These are phyloP conservation scores for Helicoverpa assulta DNA, from an alignment of 2,888 invertebrate genomes.

Conservation along the genomic window DNA sequence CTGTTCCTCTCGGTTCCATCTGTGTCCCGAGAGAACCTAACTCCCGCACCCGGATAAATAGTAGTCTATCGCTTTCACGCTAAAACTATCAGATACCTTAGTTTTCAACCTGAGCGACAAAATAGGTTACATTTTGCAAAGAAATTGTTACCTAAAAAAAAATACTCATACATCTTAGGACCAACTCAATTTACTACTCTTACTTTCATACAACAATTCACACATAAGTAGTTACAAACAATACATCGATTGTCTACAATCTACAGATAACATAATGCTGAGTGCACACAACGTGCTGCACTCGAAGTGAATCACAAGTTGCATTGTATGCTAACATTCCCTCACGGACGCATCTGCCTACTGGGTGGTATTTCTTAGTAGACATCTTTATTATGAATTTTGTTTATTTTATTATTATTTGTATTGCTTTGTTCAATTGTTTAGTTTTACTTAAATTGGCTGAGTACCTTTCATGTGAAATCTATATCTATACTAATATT, in stretches of 20 bases:
- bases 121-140: too few relatives aligned
- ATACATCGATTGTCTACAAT: conserved; percentile 46
- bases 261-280: conserved; percentile 44
- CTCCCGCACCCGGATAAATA: too few relatives aligned
- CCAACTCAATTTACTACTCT: neutral
- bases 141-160: too few relatives aligned
- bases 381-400: conserved; percentile 31
- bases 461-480: conserved; percentile 2
- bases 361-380: conserved; percentile 41
- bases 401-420: conserved; percentile 6
- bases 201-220: neutral
- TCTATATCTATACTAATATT: too few relatives aligned
- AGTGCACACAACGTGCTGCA: conserved; percentile 34
- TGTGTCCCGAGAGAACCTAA: too few relatives aligned
- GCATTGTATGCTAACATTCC: conserved; percentile 59
- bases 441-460: neutral
- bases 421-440: conserved; percentile 46
- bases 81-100: too few relatives aligned
- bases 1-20: neutral
- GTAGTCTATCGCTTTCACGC: too few relatives aligned
- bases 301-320: conserved; percentile 39
- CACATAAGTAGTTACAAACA: conserved; percentile 21
- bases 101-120: too few relatives aligned
- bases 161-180: neutral
- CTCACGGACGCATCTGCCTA: neutral